Evolutionary conservation across 2,797 vertebrate species (phyloP).

Genomic region (Valencia hispanica): DNA sequence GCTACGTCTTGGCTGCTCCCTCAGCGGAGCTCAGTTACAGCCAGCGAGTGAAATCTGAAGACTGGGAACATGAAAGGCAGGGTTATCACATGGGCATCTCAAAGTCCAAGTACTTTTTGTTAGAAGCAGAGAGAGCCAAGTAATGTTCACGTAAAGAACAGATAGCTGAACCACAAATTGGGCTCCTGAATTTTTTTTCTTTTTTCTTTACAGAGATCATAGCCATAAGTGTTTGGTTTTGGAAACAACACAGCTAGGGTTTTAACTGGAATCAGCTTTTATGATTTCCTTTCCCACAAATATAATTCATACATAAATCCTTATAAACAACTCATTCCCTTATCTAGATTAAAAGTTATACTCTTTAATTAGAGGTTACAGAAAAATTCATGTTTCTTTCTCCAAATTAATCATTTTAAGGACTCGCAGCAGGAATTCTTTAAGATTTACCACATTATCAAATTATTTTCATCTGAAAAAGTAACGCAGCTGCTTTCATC

Average conservation of each 20-base stretch:
- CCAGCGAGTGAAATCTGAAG: conserved; percentile 60
- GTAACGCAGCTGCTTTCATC: conserved; percentile 6
- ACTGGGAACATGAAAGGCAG: conserved; percentile 54
- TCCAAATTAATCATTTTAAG: conserved; percentile 52
- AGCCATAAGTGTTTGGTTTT: conserved; percentile 25
- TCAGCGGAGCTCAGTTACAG: conserved; percentile 50
- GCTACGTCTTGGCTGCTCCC: conserved; percentile 22
- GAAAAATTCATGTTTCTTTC: conserved; percentile 22
- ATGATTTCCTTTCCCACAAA: conserved; percentile 3
- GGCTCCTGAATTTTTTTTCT: conserved; percentile 5
- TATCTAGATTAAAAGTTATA: conserved; percentile 25
- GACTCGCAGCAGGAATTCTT: conserved; percentile 15
- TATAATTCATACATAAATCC: conserved; percentile 38
- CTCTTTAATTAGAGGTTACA: conserved; percentile 33
- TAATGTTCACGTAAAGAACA: conserved; percentile 46
- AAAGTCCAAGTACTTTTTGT: conserved; percentile 51
- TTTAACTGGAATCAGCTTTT: conserved; percentile 33
- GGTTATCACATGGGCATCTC: conserved; percentile 69
- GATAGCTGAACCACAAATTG: conserved; percentile 23
- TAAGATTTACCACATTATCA: conserved; percentile 24
- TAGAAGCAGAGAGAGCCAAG: conserved; percentile 43
- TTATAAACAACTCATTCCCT: conserved; percentile 20
- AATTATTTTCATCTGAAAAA: conserved; percentile 29
- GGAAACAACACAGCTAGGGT: conserved; percentile 24
- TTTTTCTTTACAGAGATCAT: conserved; percentile 5